Conservation (phyloP, 2,113 vertebrate species). For the Cyprinodon variegatus region DNA sequence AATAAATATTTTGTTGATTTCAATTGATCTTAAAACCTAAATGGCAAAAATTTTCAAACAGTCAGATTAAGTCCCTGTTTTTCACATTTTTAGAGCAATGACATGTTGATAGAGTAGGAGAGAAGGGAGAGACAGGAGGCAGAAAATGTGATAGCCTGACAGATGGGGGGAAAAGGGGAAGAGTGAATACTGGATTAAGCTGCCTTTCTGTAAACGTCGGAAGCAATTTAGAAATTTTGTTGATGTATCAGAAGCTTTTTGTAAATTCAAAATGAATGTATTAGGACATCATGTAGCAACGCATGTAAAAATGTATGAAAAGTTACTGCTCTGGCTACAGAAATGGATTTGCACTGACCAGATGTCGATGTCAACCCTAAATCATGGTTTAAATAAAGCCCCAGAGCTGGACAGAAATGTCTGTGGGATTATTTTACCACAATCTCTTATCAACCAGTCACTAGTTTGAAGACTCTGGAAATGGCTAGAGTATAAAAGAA, state of each 20-base stretch:
- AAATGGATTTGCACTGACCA: constrained; percentile 48
- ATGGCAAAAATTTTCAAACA: not conserved
- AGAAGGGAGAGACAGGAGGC: constrained; percentile 9
- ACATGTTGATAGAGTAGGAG: not conserved
- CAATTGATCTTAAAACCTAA: not conserved
- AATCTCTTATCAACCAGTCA: constrained; percentile 54
- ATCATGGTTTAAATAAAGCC: constrained; percentile 46
- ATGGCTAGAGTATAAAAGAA: constrained; percentile 10
- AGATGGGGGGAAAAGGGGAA: constrained; percentile 50
- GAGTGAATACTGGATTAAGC: constrained; percentile 29
- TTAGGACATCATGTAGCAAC: not conserved
- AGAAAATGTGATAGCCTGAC: constrained; percentile 37
- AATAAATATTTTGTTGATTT: not conserved
- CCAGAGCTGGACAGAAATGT: constrained; percentile 37
- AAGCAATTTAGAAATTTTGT: constrained; percentile 57
- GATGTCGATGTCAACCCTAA: constrained; percentile 62
- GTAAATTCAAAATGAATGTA: not conserved
- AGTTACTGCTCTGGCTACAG: not conserved
- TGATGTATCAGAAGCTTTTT: constrained; percentile 10
- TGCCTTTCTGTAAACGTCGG: constrained; percentile 37
- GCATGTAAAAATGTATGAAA: not conserved
- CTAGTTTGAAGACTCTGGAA: constrained; percentile 14
- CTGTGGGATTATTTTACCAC: constrained; percentile 48
- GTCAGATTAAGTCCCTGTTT: not conserved
- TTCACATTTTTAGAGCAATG: not conserved